phyloP scores from a whole-genome alignment of 2,113 vertebrate species.

The Phycodurus eques region DNA sequence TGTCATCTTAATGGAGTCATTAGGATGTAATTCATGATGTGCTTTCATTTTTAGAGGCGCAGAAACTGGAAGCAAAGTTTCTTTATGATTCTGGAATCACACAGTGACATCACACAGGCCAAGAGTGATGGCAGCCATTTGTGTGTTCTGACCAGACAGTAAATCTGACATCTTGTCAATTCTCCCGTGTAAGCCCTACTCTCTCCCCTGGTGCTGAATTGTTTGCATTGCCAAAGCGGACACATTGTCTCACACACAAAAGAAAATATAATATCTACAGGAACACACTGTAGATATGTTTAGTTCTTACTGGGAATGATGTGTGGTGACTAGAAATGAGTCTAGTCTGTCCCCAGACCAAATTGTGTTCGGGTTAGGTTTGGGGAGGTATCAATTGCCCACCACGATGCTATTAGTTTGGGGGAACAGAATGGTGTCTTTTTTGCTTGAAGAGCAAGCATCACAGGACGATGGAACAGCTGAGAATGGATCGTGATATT shows the following conservation, averaged over 20 bases:
- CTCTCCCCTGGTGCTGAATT: constrained; percentile 21
- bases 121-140: neutral
- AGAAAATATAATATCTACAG: constrained; percentile 4
- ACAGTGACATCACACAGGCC: neutral
- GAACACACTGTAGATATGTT: constrained; percentile 1
- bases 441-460: constrained; percentile 8
- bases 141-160: constrained; percentile 1
- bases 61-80: constrained; percentile 16
- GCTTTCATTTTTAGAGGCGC: constrained; percentile 24
- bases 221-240: constrained; percentile 25
- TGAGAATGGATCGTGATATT: constrained; percentile 1
- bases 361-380: constrained; percentile 21
- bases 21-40: constrained; percentile 41
- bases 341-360: neutral
- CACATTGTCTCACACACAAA: neutral
- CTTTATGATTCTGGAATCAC: constrained; percentile 5
- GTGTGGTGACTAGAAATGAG: constrained; percentile 18
- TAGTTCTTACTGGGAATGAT: constrained; percentile 8
- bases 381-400: constrained; percentile 15
- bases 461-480: neutral
- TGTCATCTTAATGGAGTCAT: constrained; percentile 53
- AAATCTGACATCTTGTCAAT: constrained; percentile 19
- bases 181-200: neutral
- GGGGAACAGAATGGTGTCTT: constrained; percentile 1
- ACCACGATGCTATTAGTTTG: constrained; percentile 17